Conservation (phyloP, 2,113 vertebrate genomes). For the Dolichotis patagonum region DNA sequence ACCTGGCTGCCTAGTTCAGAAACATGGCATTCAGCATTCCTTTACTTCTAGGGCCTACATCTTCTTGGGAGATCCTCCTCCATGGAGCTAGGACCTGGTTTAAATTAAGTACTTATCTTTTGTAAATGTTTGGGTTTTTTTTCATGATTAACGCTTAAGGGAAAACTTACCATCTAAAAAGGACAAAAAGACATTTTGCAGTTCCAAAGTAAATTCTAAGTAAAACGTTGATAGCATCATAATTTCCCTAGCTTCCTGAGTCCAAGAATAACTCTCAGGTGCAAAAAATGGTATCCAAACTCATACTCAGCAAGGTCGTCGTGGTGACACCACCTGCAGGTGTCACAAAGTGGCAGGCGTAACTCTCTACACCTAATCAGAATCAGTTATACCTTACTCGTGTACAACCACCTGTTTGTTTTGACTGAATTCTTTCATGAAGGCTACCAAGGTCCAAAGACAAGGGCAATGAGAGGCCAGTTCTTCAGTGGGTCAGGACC, state of each 20-base stretch:
- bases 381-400: background rate
- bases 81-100: background rate
- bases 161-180: background rate
- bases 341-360: background rate
- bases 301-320: background rate
- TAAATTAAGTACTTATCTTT: background rate
- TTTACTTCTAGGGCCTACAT: background rate
- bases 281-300: background rate
- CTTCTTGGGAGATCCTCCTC: background rate
- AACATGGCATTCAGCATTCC: background rate
- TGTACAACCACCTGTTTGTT: background rate
- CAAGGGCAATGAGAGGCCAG: background rate
- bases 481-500: background rate
- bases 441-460: background rate
- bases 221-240: background rate
- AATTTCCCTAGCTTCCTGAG: background rate
- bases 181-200: background rate
- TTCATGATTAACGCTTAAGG: background rate
- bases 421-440: background rate
- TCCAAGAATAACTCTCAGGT: background rate
- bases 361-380: background rate
- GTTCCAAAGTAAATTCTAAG: background rate
- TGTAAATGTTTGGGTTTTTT: background rate
- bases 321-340: background rate
- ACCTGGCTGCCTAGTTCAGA: background rate